Conservation (phyloP, 2,888 invertebrate species). For the Drosophila greeni region DNA sequence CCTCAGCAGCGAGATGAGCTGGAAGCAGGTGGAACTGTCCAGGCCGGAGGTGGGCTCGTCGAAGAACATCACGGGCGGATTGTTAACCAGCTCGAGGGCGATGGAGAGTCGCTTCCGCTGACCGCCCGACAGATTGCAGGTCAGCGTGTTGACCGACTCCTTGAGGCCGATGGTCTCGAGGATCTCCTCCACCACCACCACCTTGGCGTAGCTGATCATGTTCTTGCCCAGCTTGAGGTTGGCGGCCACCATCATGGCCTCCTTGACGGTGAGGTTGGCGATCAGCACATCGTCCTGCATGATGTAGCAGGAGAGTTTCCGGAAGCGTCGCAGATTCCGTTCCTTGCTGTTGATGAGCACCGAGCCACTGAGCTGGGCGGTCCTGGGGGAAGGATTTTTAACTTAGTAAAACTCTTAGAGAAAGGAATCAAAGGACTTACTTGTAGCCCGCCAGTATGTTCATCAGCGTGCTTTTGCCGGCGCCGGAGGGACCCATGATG, state of each 20-base stretch:
- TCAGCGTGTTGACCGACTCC: constrained; percentile 88
- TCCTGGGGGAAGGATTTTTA: constrained; percentile 81
- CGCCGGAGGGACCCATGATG: constrained; percentile 95
- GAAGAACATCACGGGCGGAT: constrained; percentile 98
- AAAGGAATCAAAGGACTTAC: constrained; percentile 80
- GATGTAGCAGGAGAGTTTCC: constrained; percentile 96
- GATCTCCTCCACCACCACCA: constrained; percentile 90
- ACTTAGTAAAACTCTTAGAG: neutral
- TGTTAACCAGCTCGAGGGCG: constrained; percentile 94
- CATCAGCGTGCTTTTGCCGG: constrained; percentile 90
- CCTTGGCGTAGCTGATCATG: constrained; percentile 85
- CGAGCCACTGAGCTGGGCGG: constrained; percentile 90
- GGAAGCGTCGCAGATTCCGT: constrained; percentile 90
- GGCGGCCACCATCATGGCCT: constrained; percentile 94
- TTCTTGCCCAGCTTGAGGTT: constrained; percentile 93
- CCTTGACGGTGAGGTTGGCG: constrained; percentile 92
- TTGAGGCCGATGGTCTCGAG: constrained; percentile 89
- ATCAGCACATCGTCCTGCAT: constrained; percentile 96
- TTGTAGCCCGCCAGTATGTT: constrained; percentile 93
- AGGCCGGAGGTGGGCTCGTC: constrained; percentile 96
- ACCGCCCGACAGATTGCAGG: constrained; percentile 91
- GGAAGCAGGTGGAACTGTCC: constrained; percentile 96
- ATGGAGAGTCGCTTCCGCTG: constrained; percentile 94
- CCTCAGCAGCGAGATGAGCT: constrained; percentile 92
- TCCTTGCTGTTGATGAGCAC: constrained; percentile 93